These are phyloP conservation scores for Galerucella nymphaeae DNA, from an alignment of 2,888 invertebrate species.

Conservation along the genomic window DNA sequence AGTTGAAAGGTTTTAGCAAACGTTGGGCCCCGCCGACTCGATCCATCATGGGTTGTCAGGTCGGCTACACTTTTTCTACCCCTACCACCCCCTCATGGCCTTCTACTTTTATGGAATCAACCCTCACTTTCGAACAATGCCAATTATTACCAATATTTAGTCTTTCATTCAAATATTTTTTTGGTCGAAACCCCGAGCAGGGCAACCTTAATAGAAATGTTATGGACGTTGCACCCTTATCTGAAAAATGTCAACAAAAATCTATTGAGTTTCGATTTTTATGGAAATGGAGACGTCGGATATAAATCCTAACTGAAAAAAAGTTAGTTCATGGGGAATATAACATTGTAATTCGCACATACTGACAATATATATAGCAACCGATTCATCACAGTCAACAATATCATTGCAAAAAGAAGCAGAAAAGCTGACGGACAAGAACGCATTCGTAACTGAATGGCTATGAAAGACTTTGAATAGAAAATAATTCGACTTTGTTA, in stretches of 20 bases:
- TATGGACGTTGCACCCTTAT: constrained; percentile 40
- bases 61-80: constrained; percentile 63
- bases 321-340: constrained; percentile 26
- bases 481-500: background rate
- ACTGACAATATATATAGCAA: constrained; percentile 13
- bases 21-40: constrained; percentile 65
- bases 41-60: constrained; percentile 67
- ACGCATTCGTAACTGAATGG: background rate
- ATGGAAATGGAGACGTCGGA: constrained; percentile 33
- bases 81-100: constrained; percentile 58
- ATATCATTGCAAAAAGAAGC: constrained; percentile 19
- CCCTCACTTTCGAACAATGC: constrained; percentile 56
- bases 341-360: constrained; percentile 29
- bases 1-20: constrained; percentile 62
- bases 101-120: constrained; percentile 58
- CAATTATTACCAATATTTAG: constrained; percentile 57
- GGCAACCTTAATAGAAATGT: constrained; percentile 44
- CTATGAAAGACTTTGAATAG: background rate
- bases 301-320: constrained; percentile 25
- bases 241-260: constrained; percentile 31
- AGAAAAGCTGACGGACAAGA: constrained; percentile 1
- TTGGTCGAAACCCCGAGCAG: constrained; percentile 33
- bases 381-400: constrained; percentile 29
- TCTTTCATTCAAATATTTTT: constrained; percentile 48
- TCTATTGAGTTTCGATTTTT: constrained; percentile 34